A percentile compares a stretch with the other conserved stretches of the same genome.
These are phyloP conservation scores for Drosophila pseudotalamancana DNA, from an alignment of 2,888 invertebrate species.

Conservation along the genomic window DNA sequence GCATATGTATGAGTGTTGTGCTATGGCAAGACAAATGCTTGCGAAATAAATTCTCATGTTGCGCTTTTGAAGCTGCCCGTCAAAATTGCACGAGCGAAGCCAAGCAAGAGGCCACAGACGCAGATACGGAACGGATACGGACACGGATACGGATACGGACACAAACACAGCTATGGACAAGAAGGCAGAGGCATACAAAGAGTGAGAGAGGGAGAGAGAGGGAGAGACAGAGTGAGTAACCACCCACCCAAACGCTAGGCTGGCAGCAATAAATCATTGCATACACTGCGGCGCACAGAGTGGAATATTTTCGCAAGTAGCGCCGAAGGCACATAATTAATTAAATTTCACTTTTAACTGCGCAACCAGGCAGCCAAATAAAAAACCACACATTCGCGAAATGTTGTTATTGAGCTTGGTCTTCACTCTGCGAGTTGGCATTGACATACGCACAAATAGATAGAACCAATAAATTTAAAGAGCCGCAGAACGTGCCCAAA, in stretches of 20 bases:
- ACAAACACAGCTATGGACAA: neutral
- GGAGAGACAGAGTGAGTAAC: neutral
- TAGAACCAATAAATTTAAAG: slow-evolving; percentile 63
- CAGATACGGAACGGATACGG: neutral
- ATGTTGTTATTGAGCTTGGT: slow-evolving; percentile 9
- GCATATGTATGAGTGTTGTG: slow-evolving; percentile 42
- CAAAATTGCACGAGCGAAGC: slow-evolving; percentile 64
- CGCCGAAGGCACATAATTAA: slow-evolving; percentile 63
- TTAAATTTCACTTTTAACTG: slow-evolving; percentile 69
- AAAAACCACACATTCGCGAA: slow-evolving; percentile 64
- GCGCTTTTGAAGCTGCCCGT: slow-evolving; percentile 71
- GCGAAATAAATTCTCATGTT: slow-evolving; percentile 76
- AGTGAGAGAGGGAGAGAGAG: neutral
- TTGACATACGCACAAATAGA: slow-evolving; percentile 72
- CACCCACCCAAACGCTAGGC: slow-evolving; percentile 11
- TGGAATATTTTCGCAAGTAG: slow-evolving; percentile 9
- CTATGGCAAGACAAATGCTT: slow-evolving; percentile 70
- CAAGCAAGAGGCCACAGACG: slow-evolving; percentile 17
- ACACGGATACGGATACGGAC: neutral
- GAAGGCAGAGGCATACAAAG: too few species aligned
- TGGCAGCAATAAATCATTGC: slow-evolving; percentile 67
- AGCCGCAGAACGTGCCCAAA: slow-evolving; percentile 54
- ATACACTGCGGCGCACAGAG: slow-evolving; percentile 47
- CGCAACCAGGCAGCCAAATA: slow-evolving; percentile 18
- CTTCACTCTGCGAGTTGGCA: slow-evolving; percentile 55